Evolutionary conservation across 2,888 invertebrate genomes (phyloP).

Genomic region (Agonum fuliginosum): DNA sequence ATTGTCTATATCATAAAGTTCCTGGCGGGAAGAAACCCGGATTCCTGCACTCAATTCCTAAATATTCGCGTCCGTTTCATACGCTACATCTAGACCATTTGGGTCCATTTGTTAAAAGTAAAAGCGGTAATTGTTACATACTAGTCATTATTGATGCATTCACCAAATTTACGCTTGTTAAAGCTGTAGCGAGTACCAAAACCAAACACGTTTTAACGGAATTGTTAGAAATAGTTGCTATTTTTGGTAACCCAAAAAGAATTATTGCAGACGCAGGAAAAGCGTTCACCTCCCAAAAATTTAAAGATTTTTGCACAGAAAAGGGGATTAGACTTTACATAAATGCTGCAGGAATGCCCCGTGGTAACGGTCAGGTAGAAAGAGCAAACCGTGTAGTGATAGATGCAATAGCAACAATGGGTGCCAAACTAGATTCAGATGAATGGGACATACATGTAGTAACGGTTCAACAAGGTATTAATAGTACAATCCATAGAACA

Average conservation of each 20-base stretch:
- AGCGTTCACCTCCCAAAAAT: too few relatives aligned
- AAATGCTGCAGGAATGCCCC: conserved; percentile 61
- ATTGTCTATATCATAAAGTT: conserved; percentile 68
- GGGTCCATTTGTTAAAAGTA: conserved; percentile 68
- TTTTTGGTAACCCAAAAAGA: conserved; percentile 66
- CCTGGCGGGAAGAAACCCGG: conserved; percentile 65
- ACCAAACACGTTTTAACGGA: conserved; percentile 65
- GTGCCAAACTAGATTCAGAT: conserved; percentile 61
- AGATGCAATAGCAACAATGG: conserved; percentile 63
- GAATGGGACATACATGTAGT: conserved; percentile 64
- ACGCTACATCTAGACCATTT: conserved; percentile 70
- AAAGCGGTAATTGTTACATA: conserved; percentile 66
- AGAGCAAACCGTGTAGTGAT: conserved; percentile 62
- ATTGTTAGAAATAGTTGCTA: conserved; percentile 65
- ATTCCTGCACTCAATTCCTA: conserved; percentile 68
- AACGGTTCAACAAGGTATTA: conserved; percentile 63
- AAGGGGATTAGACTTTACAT: conserved; percentile 65
- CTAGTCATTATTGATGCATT: conserved; percentile 65
- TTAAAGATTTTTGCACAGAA: conserved; percentile 66
- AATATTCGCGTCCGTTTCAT: conserved; percentile 68
- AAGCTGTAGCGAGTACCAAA: conserved; percentile 66
- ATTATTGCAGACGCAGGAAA: too few relatives aligned
- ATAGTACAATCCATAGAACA: conserved; percentile 62
- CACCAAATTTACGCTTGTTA: not conserved
- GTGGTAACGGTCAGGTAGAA: conserved; percentile 68